phyloP scores from a whole-genome alignment of 2,888 invertebrate species.

The Sinhomidia bicolor region DNA sequence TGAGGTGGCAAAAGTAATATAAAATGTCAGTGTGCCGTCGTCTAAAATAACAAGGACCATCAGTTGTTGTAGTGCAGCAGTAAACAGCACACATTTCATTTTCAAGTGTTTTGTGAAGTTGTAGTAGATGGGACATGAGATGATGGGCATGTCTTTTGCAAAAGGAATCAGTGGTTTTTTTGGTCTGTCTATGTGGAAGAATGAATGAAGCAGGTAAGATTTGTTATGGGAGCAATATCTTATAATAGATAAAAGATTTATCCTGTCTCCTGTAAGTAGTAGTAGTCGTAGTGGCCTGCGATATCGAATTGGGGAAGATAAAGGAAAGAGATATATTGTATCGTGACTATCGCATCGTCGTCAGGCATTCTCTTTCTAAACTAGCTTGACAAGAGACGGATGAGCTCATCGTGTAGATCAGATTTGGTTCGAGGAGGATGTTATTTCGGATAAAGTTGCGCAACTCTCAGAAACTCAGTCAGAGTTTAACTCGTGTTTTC shows the following conservation, averaged over 20 bases:
- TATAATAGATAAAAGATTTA: slow-evolving; percentile 1
- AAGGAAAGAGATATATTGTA: background rate
- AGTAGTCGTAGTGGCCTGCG: background rate
- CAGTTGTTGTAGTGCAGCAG: background rate
- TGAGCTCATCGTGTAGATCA: slow-evolving; percentile 15
- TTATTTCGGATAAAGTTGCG: background rate
- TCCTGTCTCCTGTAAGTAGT: background rate
- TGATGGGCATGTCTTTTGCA: background rate
- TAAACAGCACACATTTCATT: slow-evolving; percentile 9
- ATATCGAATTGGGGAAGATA: background rate
- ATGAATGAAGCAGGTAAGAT: slow-evolving; percentile 18
- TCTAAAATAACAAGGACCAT: background rate
- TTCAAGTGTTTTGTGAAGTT: background rate
- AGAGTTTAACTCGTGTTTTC: background rate
- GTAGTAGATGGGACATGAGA: background rate
- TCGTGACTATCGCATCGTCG: background rate
- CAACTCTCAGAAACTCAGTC: background rate
- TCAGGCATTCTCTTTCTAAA: background rate
- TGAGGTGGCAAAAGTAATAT: background rate
- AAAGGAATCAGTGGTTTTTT: slow-evolving; percentile 10
- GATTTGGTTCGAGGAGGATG: background rate
- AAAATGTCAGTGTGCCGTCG: background rate
- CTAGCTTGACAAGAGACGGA: background rate
- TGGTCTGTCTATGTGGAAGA: background rate
- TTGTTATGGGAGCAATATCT: slow-evolving; percentile 29